Conservation (phyloP, 2,797 vertebrate species). For the Myotis daubentonii region DNA sequence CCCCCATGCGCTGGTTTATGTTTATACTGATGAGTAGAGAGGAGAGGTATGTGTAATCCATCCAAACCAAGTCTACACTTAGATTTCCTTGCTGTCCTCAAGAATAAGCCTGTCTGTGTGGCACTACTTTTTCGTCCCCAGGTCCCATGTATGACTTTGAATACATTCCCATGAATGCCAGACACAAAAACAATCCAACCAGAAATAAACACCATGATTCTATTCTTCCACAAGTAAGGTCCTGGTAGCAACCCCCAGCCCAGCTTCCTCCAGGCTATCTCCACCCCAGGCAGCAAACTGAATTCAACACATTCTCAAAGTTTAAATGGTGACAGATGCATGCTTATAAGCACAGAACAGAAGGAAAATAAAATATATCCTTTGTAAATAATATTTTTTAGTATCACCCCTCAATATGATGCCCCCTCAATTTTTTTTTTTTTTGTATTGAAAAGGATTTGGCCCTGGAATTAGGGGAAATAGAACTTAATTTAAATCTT, state of each 20-base stretch:
- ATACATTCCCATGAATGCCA: background rate
- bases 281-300: background rate
- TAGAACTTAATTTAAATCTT: background rate
- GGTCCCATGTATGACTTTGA: background rate
- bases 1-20: background rate
- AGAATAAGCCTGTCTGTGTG: background rate
- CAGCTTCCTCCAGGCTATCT: background rate
- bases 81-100: background rate
- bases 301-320: background rate
- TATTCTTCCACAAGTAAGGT: background rate
- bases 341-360: background rate
- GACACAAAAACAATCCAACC: background rate
- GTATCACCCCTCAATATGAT: background rate
- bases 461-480: background rate
- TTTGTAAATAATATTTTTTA: background rate
- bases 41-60: background rate
- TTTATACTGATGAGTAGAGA: background rate
- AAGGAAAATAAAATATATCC: background rate
- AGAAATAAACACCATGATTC: background rate
- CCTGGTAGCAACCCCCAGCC: background rate
- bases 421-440: background rate
- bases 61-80: background rate
- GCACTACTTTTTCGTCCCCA: background rate
- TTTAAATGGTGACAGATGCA: background rate
- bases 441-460: background rate